Conservation (phyloP, 2,113 vertebrate species). For the Eolophus roseicapilla region DNA sequence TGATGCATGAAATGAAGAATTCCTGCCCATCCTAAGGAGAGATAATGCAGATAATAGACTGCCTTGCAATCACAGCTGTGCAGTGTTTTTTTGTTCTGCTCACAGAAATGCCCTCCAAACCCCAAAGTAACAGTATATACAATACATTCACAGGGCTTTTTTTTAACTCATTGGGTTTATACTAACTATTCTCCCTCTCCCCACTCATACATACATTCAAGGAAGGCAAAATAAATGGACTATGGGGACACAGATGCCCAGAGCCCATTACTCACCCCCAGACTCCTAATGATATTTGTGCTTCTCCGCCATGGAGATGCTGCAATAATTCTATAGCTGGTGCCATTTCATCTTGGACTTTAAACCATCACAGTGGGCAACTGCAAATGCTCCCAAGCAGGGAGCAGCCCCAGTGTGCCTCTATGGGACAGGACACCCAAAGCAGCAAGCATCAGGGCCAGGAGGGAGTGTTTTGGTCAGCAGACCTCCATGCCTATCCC, state of each 20-base stretch:
- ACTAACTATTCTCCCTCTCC: not conserved
- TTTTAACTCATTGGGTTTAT: not conserved
- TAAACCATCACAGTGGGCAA: not conserved
- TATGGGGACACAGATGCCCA: not conserved
- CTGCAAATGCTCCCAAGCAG: not conserved
- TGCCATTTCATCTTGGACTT: not conserved
- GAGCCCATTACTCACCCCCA: not conserved
- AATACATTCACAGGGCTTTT: not conserved
- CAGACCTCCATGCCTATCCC: not conserved
- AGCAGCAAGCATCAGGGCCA: not conserved
- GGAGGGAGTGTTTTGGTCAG: not conserved
- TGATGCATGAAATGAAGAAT: conserved; percentile 76
- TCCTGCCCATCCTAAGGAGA: conserved; percentile 65
- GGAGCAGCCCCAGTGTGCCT: not conserved
- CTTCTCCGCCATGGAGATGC: rapidly evolving
- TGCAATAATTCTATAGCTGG: not conserved
- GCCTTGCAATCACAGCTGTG: conserved; percentile 67
- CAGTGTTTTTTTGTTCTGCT: conserved; percentile 55
- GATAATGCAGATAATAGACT: conserved; percentile 70
- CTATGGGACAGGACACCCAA: not conserved
- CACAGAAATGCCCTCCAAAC: conserved; percentile 57
- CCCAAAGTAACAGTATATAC: conserved; percentile 11
- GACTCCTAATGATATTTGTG: not conserved
- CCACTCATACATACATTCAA: rapidly evolving
- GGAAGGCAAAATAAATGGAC: not conserved